Percentiles rank a stretch among this genome's conserved stretches.
These are phyloP conservation scores for Epicauta chinensis DNA, from an alignment of 1,140 invertebrate genomes.

Conservation along the genomic window DNA sequence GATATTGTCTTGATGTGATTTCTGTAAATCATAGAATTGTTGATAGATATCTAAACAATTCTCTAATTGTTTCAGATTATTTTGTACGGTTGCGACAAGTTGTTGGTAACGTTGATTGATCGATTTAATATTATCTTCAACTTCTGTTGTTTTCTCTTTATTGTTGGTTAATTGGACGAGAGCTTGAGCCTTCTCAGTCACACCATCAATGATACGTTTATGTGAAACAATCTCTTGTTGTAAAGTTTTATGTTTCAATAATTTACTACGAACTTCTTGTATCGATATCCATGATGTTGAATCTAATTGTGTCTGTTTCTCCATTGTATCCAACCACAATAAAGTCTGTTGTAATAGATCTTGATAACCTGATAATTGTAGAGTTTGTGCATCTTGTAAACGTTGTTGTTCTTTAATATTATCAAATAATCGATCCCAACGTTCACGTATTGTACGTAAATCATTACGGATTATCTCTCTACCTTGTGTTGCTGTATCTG, in stretches of 20 bases:
- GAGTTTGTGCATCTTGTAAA: slow-evolving; percentile 73
- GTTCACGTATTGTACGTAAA: slow-evolving; percentile 65
- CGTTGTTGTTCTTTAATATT: slow-evolving; percentile 73
- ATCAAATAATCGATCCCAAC: slow-evolving; percentile 81
- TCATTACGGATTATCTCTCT: slow-evolving; percentile 82
- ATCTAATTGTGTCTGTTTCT: slow-evolving; percentile 71
- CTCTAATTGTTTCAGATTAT: slow-evolving; percentile 64
- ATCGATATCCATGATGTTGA: slow-evolving; percentile 62
- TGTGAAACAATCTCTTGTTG: slow-evolving; percentile 87
- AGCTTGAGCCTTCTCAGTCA: slow-evolving; percentile 79
- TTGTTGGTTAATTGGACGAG: slow-evolving; percentile 54
- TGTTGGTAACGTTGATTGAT: slow-evolving; percentile 71
- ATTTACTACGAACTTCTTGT: slow-evolving; percentile 80
- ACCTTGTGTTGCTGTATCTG: slow-evolving; percentile 84
- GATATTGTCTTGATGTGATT: slow-evolving; percentile 78
- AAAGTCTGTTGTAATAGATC: slow-evolving; percentile 76
- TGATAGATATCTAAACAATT: slow-evolving; percentile 70
- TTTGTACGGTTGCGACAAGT: slow-evolving; percentile 53
- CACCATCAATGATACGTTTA: slow-evolving; percentile 81
- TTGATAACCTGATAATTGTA: slow-evolving; percentile 79
- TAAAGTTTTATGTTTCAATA: slow-evolving; percentile 79
- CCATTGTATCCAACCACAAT: slow-evolving; percentile 82
- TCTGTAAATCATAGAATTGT: slow-evolving; percentile 78
- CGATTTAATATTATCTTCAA: slow-evolving; percentile 60
- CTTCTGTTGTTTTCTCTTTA: slow-evolving; percentile 54